Base-by-base conservation (phyloP, 1,140 invertebrate genomes). In the Neomicropteryx cornuta region DNA sequence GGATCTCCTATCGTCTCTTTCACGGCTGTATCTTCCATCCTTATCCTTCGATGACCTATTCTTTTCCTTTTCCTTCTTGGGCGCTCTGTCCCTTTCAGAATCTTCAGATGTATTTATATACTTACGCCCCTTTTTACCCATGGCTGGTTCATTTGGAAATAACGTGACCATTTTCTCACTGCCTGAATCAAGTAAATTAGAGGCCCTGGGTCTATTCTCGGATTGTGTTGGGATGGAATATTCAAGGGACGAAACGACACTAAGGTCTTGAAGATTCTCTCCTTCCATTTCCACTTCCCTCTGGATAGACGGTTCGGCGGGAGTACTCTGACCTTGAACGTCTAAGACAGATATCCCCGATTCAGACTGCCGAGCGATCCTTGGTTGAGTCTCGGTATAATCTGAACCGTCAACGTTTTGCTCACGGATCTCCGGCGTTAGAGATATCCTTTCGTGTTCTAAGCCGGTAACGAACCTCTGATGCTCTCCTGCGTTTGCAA, bases 241-340 rank as follows among this genome's bases (percentile, higher is more conserved):
- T 19, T 68, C 62, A 4, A 48, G 41, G 5, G 60, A 53, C 4
- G 60, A 51, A 34, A 60, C 53, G 6, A 47, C 39, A 43, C 62
- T 65, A 22, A 67, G 52, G 52, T 75, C 72, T 45, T 73, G 68
- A 17, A 74, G 50, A 43, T 75, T 75, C 44, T 74, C 72, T 8
- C 72, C 72, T 42, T 74, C 72, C 54, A 74, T 60, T 10, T 62
- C 66, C 11, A 71, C 52, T 43, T 74, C 72, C 24, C 72, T 53
- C 39, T 68, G 70, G 21, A 59, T 53, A 23, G 66, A 70, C 32
- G 50, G 58, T 28, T 49, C 54, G 13, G 45, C 51, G 8, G 37
- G 43, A 32, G 33, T 16, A 41, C 27, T 44, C 27, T 45, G 47
- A 23, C 4, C 36, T 27, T 27, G 23, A 8, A 49, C 37, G 17